phyloP scores from a whole-genome alignment of 2,797 vertebrate species.

The Onychomys leucogaster region DNA sequence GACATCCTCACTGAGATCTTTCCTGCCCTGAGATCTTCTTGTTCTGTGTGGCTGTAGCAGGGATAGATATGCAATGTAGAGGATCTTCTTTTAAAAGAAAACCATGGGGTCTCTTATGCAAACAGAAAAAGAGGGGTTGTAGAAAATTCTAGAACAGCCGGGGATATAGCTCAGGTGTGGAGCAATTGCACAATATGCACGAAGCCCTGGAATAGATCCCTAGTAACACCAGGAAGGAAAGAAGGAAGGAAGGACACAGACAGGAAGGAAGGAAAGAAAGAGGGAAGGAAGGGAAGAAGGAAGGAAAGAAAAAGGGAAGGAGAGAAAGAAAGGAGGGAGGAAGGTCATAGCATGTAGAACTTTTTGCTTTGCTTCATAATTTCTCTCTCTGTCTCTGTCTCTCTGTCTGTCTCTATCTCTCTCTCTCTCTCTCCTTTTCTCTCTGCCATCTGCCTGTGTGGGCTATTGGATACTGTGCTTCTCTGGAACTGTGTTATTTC shows the following conservation, averaged over 20 bases:
- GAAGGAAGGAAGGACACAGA: background rate
- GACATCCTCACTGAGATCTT: background rate
- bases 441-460: no score
- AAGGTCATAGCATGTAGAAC: background rate
- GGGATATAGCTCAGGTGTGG: background rate
- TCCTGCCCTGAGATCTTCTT: background rate
- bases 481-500: background rate
- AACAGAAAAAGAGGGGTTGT: background rate
- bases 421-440: background rate
- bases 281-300: no score
- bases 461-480: background rate
- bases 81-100: background rate
- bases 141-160: background rate
- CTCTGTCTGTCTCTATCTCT: background rate
- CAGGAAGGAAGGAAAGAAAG: background rate
- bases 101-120: background rate
- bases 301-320: no score
- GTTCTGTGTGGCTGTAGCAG: background rate
- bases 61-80: background rate
- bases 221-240: background rate
- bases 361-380: background rate
- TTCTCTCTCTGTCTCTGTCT: background rate
- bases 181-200: no score
- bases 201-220: background rate
- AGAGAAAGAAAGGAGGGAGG: background rate